Conservation (phyloP, 2,113 vertebrate genomes). For the Peromyscus leucopus region DNA sequence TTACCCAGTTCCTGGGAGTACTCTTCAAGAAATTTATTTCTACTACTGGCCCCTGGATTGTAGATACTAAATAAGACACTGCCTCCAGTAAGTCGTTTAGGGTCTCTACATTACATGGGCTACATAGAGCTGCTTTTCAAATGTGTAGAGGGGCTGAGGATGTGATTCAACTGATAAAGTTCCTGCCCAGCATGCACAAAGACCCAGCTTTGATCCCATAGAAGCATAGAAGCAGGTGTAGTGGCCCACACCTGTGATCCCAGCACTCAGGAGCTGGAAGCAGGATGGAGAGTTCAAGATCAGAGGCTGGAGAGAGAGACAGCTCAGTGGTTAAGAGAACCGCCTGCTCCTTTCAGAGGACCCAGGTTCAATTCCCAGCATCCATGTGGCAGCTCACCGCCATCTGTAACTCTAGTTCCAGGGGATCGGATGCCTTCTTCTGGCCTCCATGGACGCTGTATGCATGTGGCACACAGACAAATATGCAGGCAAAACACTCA, state of each 20-base stretch:
- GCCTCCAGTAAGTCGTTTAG: not conserved
- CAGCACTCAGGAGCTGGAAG: not conserved
- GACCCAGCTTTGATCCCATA: no score
- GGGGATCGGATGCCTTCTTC: not conserved
- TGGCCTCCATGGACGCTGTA: no score
- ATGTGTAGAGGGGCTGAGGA: not conserved
- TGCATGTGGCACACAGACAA: not conserved
- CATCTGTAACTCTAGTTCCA: not conserved
- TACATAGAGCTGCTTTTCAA: not conserved
- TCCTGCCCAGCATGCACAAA: not conserved
- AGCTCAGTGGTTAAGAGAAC: not conserved
- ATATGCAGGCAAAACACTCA: not conserved
- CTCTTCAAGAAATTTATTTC: not conserved
- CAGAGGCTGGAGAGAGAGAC: not conserved
- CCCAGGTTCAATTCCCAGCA: not conserved
- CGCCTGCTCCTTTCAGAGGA: not conserved
- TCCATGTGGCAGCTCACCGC: not conserved
- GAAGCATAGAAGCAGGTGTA: not conserved
- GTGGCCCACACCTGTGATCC: not conserved
- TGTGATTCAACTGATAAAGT: not conserved
- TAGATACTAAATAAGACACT: not conserved
- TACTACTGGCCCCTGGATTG: not conserved
- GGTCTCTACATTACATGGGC: not conserved
- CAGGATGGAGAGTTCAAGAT: not conserved
- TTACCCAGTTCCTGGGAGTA: not conserved